Base-by-base conservation (phyloP, 1,140 invertebrate species). In the Mercenaria mercenaria region DNA sequence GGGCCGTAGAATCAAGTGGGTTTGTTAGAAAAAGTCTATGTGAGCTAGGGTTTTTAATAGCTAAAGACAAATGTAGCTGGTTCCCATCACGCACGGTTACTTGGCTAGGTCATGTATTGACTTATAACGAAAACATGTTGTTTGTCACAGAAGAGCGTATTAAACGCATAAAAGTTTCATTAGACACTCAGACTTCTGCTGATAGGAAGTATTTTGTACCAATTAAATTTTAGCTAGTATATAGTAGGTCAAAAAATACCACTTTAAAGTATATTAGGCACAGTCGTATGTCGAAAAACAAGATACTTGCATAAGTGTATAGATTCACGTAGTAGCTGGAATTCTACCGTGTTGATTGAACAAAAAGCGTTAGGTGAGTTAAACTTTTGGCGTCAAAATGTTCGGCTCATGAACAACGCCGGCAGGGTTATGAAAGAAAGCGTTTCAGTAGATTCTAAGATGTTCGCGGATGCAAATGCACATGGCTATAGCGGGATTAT, bases 281-380 rank as follows among this genome's bases (percentile, higher is more conserved):
- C 10, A 41, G n/a, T 72, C 1, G 67, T 72, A 11, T 29, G 67
- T 72, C 32, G 23, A 3, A 72, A 18, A 37, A 72, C 37, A 18
- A 72, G 67, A 34, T 72, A 72, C 23, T 18, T 72, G 67, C n/a
- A 72, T 18, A 34, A 34, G 13, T 72, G 67, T 72, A 72, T 72
- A 11, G 10, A 20, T 11, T 4, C 15, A 32, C 4, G 67, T 4
- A n/a, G 4, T 11, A 72, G 67, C 29, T 72, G 67, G 67, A 72
- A 72, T n/a, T 2, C 18, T 3, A 11, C 6, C 4, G 67, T 72
- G 23, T 2, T 4, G 23, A 26, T 72, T 4, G 29, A 3, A 37
- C 2, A 34, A 2, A 26, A 72, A 34, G 67, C 67, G 10, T 11
- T 72, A 15, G 3, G 4, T 11, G 52, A 56, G 20, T 56, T 56